Evolutionary conservation across 2,113 vertebrate genomes (phyloP), one percentile per base, ranked within the genome.

Genomic region (Odobenus rosmarus): DNA sequence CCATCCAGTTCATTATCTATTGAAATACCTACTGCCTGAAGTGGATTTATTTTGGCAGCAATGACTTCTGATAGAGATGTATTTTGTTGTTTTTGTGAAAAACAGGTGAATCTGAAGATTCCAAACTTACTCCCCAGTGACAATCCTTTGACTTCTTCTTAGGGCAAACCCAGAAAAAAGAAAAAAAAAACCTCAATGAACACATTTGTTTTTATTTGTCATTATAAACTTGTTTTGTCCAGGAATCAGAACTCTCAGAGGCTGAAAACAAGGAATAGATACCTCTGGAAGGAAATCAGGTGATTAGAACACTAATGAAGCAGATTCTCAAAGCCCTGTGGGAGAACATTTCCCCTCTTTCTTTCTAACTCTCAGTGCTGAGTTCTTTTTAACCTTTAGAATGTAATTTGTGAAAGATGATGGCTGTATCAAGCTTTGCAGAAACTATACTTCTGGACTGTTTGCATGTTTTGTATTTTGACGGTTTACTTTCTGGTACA

Each of bases 1-100:
- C 95, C 81, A 93, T 88, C n/a, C 84, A 81, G 57, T 92, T 95
- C 97, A 96, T 95, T 96, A 85, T 97, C 97, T 96, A 85, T 93
- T 94, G 92, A 97, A 96, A 97, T 92, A 86, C 71, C 49, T 90
- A 80, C 72, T 76, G 76, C 95, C 90, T 93, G 81, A 92, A 97
- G 83, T 90, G 76, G 93, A 93, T 97, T 95, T 95, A 85, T 94
- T 92, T 97, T 96, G 93, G 92, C 93, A 97, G 90, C 39, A 77
- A 83, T 62, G 77, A n/a, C 71, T 97, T 97, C 62, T 90, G 76
- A 98, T 95, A 96, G 67, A 96, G 64, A 93, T 93, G 36, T 67
- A 90, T 85, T 96, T 69, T 87, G 62, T 84, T 87, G 36, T 69
- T 84, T 59, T 84, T 39, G 71, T 86, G 51, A 95, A 90, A 97